phyloP scores from a whole-genome alignment of 1,140 invertebrate species.

The Elysia chlorotica region DNA sequence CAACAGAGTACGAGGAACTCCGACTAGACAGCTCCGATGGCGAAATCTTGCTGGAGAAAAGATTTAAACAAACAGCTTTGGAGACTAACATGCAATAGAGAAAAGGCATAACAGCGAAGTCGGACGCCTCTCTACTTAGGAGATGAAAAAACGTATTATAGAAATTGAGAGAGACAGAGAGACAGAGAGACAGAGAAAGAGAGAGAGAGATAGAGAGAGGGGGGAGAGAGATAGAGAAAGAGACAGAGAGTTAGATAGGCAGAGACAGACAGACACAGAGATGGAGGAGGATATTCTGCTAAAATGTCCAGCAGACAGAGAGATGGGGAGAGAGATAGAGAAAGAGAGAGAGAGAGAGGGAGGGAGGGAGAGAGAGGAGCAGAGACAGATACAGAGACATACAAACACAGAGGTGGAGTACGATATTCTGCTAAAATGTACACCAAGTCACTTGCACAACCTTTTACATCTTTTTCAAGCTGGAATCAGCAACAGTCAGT shows the following conservation, averaged over 20 bases:
- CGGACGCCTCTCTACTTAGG: too few species aligned
- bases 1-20: too few species aligned
- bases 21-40: too few species aligned
- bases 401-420: neutral
- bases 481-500: too few species aligned
- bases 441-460: too few species aligned
- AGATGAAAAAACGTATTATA: too few species aligned
- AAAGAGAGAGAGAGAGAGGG: neutral
- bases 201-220: constrained; percentile 1
- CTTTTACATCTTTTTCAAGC: too few species aligned
- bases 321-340: neutral
- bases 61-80: too few species aligned
- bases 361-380: neutral
- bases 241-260: neutral
- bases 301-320: neutral
- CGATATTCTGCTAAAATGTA: too few species aligned
- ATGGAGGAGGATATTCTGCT: neutral
- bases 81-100: too few species aligned
- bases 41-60: too few species aligned
- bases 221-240: neutral
- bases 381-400: neutral
- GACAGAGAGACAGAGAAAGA: constrained; percentile 1
- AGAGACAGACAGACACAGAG: constrained; percentile 4
- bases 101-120: too few species aligned
- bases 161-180: neutral